Evolutionary conservation across 2,797 vertebrate genomes (phyloP), one percentile per base, ranked within the genome.

Genomic region (Paratrypauchen microcephalus): DNA sequence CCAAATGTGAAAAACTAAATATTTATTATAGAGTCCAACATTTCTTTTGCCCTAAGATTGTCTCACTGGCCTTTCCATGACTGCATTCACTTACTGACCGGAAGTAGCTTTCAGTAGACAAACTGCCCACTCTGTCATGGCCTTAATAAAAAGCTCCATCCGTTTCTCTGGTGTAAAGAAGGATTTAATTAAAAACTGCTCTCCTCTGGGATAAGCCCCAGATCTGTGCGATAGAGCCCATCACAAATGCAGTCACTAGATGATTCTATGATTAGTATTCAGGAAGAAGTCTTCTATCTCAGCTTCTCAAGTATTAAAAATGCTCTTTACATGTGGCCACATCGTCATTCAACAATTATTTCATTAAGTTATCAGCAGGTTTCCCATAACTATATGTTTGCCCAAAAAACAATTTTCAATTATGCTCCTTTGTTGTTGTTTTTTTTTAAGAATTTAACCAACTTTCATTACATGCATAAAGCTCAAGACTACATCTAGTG

Each of bases 181-280:
- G 83, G 78, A 83, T 88, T 88, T 86, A 88, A 89, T 92, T 89
- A 90, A 88, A 87, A 88, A 24, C 72, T 39, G 5, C 2, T 6
- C 23, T 77, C 89, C 81, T 76, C 7, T 56, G 90, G 78, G 89
- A 86, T 61, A 39, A 87, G 87, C 30, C 87, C 88, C 68, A 90
- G 79, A 90, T 89, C 79, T 77, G 68, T 87, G 74, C 81, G 69
- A 86, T 73, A 73, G 56, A 84, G 80, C 87, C 83, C 85, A 80
- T 88, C 87, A 68, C 65, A 68, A 68, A 74, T 68, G 60, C 56
- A 48, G 39, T 72, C 64, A 86, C 80, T 80, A 84, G 82, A 89
- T 83, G 23, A 84, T 80, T 74, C 65, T 32, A 80, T 81, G 72
- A 79, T 74, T 77, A 80, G 62, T 75, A 75, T 77, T 76, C 68